These are phyloP conservation scores for Lanius collurio DNA, from an alignment of 2,113 vertebrate species.

Conservation along the genomic window DNA sequence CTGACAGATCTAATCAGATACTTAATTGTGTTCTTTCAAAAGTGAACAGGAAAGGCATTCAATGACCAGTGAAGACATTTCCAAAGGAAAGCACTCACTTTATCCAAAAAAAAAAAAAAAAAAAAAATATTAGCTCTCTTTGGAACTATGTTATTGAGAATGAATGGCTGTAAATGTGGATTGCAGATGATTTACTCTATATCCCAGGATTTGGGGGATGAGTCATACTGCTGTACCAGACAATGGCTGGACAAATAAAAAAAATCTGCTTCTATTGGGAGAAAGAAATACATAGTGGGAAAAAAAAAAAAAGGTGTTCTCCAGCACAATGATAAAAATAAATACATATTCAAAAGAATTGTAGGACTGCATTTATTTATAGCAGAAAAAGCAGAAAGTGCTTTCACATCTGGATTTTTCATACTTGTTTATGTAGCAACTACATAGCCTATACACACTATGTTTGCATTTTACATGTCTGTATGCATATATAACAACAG, in stretches of 20 bases:
- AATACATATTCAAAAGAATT: neutral
- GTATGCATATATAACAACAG: neutral
- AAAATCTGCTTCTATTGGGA: neutral
- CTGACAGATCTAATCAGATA: constrained; percentile 12
- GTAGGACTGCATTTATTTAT: neutral
- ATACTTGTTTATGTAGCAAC: neutral
- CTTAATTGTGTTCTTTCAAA: constrained; percentile 8
- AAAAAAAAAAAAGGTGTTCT: neutral
- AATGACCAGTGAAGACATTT: neutral
- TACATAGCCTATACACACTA: neutral
- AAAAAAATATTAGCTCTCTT: neutral
- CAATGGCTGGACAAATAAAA: neutral
- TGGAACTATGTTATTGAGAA: neutral
- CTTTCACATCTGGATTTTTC: neutral
- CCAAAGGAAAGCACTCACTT: neutral
- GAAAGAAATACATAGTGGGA: neutral
- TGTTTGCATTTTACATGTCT: neutral
- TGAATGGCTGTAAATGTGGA: constrained; percentile 5
- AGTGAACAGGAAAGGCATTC: neutral
- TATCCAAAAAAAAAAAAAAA: neutral
- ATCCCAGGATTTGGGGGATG: neutral
- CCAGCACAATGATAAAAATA: neutral
- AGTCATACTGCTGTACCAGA: constrained; percentile 14
- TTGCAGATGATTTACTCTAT: neutral
- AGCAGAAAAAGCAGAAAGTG: neutral